A percentile compares a stretch with the other conserved stretches of the same genome.
Conservation (phyloP, 2,797 vertebrate species). For the Urocyon cinereoargenteus region DNA sequence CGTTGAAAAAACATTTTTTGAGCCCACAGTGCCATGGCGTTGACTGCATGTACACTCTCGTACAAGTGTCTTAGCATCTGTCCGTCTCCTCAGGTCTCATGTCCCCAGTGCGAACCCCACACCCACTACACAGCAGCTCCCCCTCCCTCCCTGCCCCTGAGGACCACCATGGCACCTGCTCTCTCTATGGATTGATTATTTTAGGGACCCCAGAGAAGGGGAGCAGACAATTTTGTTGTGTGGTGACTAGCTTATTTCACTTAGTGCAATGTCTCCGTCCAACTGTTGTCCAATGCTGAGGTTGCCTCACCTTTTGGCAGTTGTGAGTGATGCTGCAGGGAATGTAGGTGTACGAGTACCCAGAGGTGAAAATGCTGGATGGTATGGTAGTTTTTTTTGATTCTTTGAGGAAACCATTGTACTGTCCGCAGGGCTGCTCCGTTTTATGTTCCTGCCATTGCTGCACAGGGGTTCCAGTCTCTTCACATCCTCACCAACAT, state of each 20-base stretch:
- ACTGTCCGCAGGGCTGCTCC: background rate
- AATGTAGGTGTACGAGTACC: rapidly evolving
- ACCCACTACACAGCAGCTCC: rapidly evolving
- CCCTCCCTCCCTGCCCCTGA: too few species aligned
- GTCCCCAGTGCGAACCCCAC: too few species aligned
- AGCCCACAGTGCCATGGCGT: background rate
- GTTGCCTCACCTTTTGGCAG: background rate
- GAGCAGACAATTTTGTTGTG: background rate
- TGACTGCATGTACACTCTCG: rapidly evolving
- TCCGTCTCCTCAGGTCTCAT: background rate
- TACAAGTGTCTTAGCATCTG: too few species aligned
- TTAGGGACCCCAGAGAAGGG: background rate
- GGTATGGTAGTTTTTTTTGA: too few species aligned
- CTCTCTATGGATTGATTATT: background rate
- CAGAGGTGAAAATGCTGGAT: background rate
- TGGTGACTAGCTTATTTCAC: background rate
- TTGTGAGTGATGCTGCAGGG: background rate
- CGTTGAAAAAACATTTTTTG: background rate
- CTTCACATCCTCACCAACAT: background rate
- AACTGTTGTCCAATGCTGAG: rapidly evolving
- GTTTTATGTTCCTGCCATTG: rapidly evolving
- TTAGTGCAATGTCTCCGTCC: background rate
- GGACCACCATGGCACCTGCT: background rate
- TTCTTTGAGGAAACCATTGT: too few species aligned
- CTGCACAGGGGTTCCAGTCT: rapidly evolving